A percentile compares a stretch with the other conserved stretches of the same genome.
phyloP scores from a whole-genome alignment of 2,797 vertebrate genomes.

The Gobio occitaniae region DNA sequence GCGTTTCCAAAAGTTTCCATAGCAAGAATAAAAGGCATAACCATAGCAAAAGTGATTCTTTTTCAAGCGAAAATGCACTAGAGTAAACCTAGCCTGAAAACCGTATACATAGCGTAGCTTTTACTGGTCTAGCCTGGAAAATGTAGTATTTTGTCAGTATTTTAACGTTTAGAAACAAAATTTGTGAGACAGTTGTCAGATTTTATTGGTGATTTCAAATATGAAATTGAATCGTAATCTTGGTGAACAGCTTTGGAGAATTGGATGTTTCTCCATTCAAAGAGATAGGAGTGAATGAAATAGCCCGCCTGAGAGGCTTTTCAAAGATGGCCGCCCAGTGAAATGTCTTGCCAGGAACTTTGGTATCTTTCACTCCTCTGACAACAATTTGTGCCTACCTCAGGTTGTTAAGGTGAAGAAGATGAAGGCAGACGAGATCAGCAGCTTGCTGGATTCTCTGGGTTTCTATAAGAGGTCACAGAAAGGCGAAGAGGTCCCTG shows the following conservation, averaged over 20 bases:
- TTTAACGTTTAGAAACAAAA: not conserved
- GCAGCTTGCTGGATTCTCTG: slow-evolving; percentile 80
- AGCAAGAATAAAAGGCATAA: no score
- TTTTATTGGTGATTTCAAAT: not conserved
- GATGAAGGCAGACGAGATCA: slow-evolving; percentile 82
- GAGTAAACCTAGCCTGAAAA: no score
- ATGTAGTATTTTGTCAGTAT: not conserved
- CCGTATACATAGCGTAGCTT: no score
- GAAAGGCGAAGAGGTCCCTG: slow-evolving; percentile 84
- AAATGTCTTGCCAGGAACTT: not conserved
- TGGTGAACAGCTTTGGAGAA: no score
- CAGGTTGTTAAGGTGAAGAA: slow-evolving; percentile 79
- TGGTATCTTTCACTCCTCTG: not conserved
- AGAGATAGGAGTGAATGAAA: not conserved
- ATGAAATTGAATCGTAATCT: not conserved
- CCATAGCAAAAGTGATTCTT: no score
- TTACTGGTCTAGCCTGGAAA: not conserved
- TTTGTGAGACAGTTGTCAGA: not conserved
- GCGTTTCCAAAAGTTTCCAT: no score
- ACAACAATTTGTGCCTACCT: not conserved
- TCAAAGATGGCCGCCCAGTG: not conserved
- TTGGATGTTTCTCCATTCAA: not conserved
- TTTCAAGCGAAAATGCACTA: no score
- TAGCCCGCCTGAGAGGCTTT: not conserved
- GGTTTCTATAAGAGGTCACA: slow-evolving; percentile 84